Evolutionary conservation across 2,888 invertebrate species (phyloP), one percentile per base, ranked within the genome.

Genomic region (Drosophila testacea): DNA sequence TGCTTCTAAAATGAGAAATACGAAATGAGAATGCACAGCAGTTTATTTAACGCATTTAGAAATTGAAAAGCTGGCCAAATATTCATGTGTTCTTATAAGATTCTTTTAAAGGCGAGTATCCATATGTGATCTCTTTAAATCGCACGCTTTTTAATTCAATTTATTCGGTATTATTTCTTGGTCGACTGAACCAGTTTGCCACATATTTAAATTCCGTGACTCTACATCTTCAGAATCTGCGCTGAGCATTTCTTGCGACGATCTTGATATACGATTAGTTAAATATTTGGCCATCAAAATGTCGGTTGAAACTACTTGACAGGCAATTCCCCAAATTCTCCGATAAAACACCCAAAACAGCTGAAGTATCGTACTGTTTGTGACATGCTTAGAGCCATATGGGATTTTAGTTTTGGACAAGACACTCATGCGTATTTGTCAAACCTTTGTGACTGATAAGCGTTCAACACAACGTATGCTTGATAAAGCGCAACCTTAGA

Each of bases 401-500:
- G 27, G n/a, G 9, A 36, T 28, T 52, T 16, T 46, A 10, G 9
- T 16, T 56, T 60, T 22, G 59, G 4, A 36, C 60, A 50, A 36
- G 16, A 34, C 11, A 36, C 11, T 36, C 36, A 36, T 47, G 11
- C 13, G 10, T 57, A 34, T 61, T 69, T 70, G 50, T 52, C 47
- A 36, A 51, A 41, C 46, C 48, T 57, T 36, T 36, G 50, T 54
- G 55, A 47, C 66, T 73, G 81, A 77, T 82, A 84, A 82, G 71
- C 69, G 62, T 47, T 56, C 64, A 48, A 64, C 61, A 57, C 34
- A 52, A 76, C 83, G 83, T 82, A 83, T 84, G 54, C 72, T 74
- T 82, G 83, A 83, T 83, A 78, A 80, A 78, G 61, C 60, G 73
- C 70, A 78, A 76, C 73, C 80, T 73, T 79, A 69, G 59, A 66